phyloP scores from a whole-genome alignment of 2,797 vertebrate genomes.

The Scarus forsteni region DNA sequence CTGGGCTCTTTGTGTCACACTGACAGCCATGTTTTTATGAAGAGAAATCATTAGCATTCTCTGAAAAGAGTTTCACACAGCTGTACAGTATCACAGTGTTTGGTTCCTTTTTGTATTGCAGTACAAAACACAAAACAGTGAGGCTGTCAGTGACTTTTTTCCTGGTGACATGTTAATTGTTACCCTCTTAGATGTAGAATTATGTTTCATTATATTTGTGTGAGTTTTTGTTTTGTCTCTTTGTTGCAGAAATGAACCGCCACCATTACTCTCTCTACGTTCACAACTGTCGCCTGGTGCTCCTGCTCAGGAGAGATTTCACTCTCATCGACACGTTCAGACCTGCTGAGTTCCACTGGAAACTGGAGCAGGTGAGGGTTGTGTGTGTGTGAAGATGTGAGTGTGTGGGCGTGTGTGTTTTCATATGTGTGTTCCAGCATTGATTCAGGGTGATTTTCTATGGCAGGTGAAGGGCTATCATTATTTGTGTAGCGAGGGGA shows the following conservation, averaged over 20 bases:
- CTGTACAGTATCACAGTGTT: neutral
- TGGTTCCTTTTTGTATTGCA: neutral
- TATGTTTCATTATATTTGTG: slow-evolving; percentile 22
- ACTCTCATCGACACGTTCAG: slow-evolving; percentile 94
- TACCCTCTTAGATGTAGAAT: neutral
- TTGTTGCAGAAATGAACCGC: slow-evolving; percentile 93
- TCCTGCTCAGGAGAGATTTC: slow-evolving; percentile 94
- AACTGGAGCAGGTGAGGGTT: slow-evolving; percentile 93
- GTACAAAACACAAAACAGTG: neutral
- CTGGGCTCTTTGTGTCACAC: neutral
- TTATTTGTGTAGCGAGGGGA: slow-evolving; percentile 60
- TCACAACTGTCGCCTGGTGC: slow-evolving; percentile 96
- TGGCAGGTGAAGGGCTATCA: slow-evolving; percentile 59
- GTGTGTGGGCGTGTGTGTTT: slow-evolving; percentile 4
- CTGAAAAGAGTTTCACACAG: slow-evolving; percentile 16
- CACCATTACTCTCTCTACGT: slow-evolving; percentile 97
- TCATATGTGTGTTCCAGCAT: slow-evolving; percentile 4
- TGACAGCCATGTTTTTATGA: slow-evolving; percentile 16
- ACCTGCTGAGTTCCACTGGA: slow-evolving; percentile 98
- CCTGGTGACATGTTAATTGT: neutral
- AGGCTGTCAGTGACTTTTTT: slow-evolving; percentile 2
- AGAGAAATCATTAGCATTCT: slow-evolving; percentile 5
- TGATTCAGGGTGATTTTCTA: slow-evolving; percentile 48
- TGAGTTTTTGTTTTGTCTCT: slow-evolving; percentile 11
- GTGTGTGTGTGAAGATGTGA: slow-evolving; percentile 12